These are phyloP conservation scores for Xenotilapia caudafasciata DNA, from an alignment of 2,113 vertebrate species.

Conservation along the genomic window DNA sequence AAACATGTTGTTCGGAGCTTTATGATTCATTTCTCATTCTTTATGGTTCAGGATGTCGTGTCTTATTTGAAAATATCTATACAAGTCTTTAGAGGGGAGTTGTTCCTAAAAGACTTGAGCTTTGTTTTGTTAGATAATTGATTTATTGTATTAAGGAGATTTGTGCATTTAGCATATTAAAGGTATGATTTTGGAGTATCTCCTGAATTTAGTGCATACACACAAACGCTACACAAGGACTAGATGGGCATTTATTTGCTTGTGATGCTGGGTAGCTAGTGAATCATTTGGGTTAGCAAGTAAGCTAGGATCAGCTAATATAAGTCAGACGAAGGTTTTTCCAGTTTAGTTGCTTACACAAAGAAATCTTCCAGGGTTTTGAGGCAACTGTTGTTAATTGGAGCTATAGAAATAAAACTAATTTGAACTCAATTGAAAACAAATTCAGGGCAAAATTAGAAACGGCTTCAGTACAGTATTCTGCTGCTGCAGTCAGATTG, in stretches of 20 bases:
- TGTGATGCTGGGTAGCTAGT: neutral
- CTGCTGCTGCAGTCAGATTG: neutral
- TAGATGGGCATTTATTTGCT: neutral
- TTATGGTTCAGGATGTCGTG: neutral
- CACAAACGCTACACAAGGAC: rapidly evolving
- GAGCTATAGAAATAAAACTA: neutral
- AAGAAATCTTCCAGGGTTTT: neutral
- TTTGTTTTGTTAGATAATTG: neutral
- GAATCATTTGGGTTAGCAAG: neutral
- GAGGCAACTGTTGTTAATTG: neutral
- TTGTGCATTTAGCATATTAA: neutral
- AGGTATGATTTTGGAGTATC: neutral
- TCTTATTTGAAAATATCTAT: neutral
- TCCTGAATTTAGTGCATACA: neutral
- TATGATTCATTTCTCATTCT: neutral
- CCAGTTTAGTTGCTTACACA: neutral
- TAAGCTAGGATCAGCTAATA: neutral
- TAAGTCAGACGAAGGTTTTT: neutral
- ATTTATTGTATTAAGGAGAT: neutral
- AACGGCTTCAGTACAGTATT: rapidly evolving
- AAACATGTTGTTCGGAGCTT: neutral
- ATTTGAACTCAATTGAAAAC: neutral
- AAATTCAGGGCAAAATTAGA: neutral
- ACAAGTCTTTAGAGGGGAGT: neutral
- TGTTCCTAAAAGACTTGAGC: neutral